phyloP scores from a whole-genome alignment of 2,888 invertebrate species.

The Drosophila histrio region DNA sequence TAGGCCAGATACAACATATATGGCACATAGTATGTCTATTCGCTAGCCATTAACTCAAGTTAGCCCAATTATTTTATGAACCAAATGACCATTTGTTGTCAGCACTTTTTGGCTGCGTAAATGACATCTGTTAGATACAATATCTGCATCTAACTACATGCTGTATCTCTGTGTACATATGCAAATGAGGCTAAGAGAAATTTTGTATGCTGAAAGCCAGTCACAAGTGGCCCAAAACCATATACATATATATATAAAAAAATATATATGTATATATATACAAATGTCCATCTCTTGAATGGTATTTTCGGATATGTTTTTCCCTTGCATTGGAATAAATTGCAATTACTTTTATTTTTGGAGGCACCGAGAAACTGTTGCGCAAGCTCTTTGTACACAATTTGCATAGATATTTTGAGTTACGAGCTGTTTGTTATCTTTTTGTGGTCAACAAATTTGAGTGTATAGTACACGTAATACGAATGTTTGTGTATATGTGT shows the following conservation, averaged over 20 bases:
- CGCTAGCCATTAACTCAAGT: background rate
- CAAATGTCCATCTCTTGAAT: constrained; percentile 10
- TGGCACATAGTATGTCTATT: constrained; percentile 8
- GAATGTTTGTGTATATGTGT: background rate
- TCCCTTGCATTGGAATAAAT: constrained; percentile 61
- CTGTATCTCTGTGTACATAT: constrained; percentile 45
- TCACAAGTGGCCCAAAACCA: constrained; percentile 30
- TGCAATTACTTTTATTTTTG: constrained; percentile 68
- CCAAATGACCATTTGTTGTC: constrained; percentile 43
- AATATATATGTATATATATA: background rate
- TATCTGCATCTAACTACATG: constrained; percentile 32
- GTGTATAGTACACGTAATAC: constrained; percentile 3
- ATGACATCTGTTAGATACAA: constrained; percentile 45
- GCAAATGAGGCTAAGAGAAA: constrained; percentile 55
- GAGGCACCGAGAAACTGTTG: constrained; percentile 49
- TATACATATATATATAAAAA: constrained; percentile 1
- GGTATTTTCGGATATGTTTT: constrained; percentile 29
- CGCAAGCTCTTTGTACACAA: constrained; percentile 52
- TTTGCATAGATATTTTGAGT: constrained; percentile 50
- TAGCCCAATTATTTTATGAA: constrained; percentile 2
- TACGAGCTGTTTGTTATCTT: constrained; percentile 35
- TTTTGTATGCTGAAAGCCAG: constrained; percentile 18
- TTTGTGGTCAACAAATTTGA: constrained; percentile 43
- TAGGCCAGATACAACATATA: background rate
- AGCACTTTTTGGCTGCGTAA: constrained; percentile 25